phyloP scores from a whole-genome alignment of 2,888 invertebrate genomes.

The Danaus chrysippus region DNA sequence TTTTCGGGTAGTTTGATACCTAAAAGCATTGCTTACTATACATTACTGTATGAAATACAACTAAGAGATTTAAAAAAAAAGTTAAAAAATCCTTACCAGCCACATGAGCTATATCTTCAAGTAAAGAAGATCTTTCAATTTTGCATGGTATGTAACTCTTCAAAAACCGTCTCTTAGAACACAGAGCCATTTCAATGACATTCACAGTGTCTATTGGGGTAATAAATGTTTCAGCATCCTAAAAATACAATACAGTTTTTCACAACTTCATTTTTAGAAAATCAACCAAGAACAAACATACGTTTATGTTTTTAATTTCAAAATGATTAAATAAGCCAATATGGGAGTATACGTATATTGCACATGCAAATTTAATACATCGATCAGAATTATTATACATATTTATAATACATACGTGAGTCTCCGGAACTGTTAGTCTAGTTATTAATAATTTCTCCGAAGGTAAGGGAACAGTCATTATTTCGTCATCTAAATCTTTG shows the following conservation, averaged over 20 bases:
- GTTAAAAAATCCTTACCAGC: background rate
- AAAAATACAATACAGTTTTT: no score
- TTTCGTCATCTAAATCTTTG: background rate
- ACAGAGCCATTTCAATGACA: no score
- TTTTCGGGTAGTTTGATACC: background rate
- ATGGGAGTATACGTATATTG: no score
- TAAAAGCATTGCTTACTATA: background rate
- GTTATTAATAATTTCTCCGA: background rate
- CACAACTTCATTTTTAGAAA: no score
- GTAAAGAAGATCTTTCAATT: background rate
- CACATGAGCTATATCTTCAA: background rate
- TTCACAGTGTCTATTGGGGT: no score
- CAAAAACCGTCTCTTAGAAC: background rate
- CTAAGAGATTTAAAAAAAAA: background rate
- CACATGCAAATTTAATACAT: no score
- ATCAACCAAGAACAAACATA: no score
- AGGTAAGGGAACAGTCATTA: background rate
- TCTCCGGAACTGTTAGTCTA: background rate
- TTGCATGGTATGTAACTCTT: background rate
- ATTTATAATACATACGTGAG: no score
- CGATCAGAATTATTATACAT: no score
- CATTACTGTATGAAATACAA: background rate
- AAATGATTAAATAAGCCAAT: no score
- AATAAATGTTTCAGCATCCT: no score
- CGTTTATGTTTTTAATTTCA: no score